Percentiles rank a stretch among this genome's conserved stretches.
Conservation (phyloP, 2,797 vertebrate species). For the Paramormyrops hopkinsi region DNA sequence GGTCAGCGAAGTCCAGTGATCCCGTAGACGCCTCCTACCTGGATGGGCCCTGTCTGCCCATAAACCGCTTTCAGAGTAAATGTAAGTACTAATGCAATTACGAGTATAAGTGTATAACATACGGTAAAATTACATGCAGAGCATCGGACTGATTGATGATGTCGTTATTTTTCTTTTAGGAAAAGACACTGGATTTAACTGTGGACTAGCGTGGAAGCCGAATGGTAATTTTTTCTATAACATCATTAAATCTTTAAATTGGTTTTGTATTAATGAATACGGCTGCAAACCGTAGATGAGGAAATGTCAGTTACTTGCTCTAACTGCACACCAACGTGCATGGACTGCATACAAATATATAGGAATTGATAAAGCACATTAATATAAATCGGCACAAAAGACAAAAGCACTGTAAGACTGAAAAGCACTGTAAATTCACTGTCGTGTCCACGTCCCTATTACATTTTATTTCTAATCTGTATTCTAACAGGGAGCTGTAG, state of each 20-base stretch:
- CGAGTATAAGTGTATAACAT: background rate
- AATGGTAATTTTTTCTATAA: conserved; percentile 50
- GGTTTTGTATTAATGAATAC: background rate
- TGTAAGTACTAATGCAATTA: background rate
- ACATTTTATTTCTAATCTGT: background rate
- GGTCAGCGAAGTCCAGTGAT: background rate
- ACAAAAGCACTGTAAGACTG: background rate
- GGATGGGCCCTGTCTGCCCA: background rate
- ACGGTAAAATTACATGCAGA: background rate
- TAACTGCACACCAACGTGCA: background rate
- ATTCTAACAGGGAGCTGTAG: background rate
- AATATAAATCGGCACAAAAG: background rate
- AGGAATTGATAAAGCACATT: background rate
- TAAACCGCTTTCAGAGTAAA: background rate
- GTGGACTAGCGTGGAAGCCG: conserved; percentile 38
- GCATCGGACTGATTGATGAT: background rate
- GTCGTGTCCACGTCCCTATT: background rate
- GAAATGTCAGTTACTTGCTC: background rate
- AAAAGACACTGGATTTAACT: background rate
- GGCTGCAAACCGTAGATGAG: background rate
- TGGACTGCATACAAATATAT: background rate
- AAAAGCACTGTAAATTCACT: background rate
- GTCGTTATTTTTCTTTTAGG: conserved; percentile 34
- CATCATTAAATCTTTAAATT: background rate
- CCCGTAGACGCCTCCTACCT: background rate